Evolutionary conservation across 1,140 invertebrate species (phyloP).

Genomic region (Rhizoglyphus robini): DNA sequence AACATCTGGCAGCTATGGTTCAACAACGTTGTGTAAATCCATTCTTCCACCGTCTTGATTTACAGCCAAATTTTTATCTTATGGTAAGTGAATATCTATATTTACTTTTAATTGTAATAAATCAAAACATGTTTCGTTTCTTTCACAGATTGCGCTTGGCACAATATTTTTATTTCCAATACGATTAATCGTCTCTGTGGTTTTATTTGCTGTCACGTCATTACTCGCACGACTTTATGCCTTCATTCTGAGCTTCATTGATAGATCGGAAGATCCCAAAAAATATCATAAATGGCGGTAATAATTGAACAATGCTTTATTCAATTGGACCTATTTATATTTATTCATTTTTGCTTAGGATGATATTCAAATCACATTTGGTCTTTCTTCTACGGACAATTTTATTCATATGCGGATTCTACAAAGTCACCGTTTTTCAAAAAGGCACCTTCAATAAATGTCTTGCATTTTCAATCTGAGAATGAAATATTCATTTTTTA

Average conservation of each 20-base stretch:
- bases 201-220: conserved; percentile 7
- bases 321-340: not conserved
- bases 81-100: not conserved
- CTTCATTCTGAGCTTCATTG: not conserved
- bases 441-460: too few species aligned
- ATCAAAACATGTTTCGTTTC: not conserved
- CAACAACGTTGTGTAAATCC: conserved; percentile 17
- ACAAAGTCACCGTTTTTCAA: not conserved
- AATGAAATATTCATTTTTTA: too few species aligned
- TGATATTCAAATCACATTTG: not conserved
- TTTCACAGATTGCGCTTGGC: not conserved
- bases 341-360: not conserved
- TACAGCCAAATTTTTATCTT: not conserved
- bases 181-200: not conserved
- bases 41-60: conserved; percentile 7
- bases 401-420: conserved; percentile 12
- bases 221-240: not conserved
- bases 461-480: not conserved
- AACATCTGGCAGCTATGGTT: not conserved
- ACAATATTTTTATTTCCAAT: conserved; percentile 14
- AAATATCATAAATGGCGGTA: conserved; percentile 3
- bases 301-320: not conserved
- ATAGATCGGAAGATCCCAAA: not conserved
- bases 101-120: conserved; percentile 11
- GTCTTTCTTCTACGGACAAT: not conserved